These are phyloP conservation scores for Leucoraja erinaceus DNA, from an alignment of 2,113 vertebrate species.

Conservation along the genomic window DNA sequence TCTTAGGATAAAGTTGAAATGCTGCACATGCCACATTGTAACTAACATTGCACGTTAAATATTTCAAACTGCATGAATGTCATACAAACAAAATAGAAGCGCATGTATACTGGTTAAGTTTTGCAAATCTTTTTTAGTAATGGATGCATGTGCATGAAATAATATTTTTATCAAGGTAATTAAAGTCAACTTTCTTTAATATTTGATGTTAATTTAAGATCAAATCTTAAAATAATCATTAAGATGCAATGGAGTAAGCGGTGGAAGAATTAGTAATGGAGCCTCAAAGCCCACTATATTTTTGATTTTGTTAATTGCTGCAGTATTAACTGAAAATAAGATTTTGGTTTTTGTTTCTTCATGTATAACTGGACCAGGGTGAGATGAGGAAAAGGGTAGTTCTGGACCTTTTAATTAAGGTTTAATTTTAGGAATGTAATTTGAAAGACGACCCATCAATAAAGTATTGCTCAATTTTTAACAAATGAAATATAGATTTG, in stretches of 20 bases:
- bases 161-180: neutral
- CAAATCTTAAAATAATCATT: neutral
- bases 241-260: neutral
- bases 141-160: neutral
- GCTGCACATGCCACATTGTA: neutral
- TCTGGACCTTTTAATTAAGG: too few relatives aligned
- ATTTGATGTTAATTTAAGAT: constrained; percentile 4
- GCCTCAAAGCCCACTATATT: neutral
- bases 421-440: neutral
- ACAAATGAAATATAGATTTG: neutral
- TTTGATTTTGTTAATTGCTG: neutral
- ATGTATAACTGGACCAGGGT: neutral
- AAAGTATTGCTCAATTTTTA: neutral
- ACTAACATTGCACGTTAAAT: constrained; percentile 21
- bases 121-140: neutral
- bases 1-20: neutral
- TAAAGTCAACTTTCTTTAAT: neutral
- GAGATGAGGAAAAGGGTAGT: neutral
- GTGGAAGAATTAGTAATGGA: neutral
- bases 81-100: neutral
- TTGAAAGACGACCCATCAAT: neutral
- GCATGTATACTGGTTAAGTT: neutral
- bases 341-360: neutral
- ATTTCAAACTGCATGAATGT: neutral
- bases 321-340: neutral